Evolutionary conservation across 2,797 vertebrate species (phyloP).

Genomic region (Chaetodon trifasciatus): DNA sequence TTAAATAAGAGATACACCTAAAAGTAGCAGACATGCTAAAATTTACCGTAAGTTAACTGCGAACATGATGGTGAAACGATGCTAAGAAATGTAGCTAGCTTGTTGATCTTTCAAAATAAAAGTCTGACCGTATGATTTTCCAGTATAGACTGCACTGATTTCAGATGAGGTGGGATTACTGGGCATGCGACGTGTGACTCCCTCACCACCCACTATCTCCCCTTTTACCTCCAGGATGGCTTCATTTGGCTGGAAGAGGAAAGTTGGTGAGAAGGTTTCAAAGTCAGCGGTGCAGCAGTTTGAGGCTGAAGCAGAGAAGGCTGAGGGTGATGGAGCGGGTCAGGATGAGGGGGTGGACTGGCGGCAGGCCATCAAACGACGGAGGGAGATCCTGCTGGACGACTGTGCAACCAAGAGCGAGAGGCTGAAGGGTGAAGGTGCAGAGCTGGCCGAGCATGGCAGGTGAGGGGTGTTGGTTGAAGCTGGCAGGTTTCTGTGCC

Average conservation of each 20-base stretch:
- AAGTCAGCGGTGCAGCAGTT: constrained; percentile 91
- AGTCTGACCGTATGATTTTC: neutral
- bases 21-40: neutral
- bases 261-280: constrained; percentile 94
- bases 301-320: constrained; percentile 89
- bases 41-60: neutral
- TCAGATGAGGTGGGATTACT: too few species aligned
- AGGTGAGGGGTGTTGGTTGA: constrained; percentile 81
- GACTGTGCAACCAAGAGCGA: constrained; percentile 88
- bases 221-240: constrained; percentile 85
- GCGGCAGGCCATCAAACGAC: constrained; percentile 88
- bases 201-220: too few species aligned
- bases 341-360: constrained; percentile 84
- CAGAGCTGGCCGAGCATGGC: constrained; percentile 88
- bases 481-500: neutral
- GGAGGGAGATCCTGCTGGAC: constrained; percentile 87
- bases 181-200: neutral
- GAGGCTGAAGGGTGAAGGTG: constrained; percentile 91
- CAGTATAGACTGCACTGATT: neutral
- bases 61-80: neutral
- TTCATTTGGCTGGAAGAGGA: constrained; percentile 97
- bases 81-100: neutral
- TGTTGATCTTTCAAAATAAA: constrained; percentile 19
- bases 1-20: neutral
- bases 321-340: constrained; percentile 76